phyloP scores from a whole-genome alignment of 2,888 invertebrate genomes.

The Chromoteleia sp. region DNA sequence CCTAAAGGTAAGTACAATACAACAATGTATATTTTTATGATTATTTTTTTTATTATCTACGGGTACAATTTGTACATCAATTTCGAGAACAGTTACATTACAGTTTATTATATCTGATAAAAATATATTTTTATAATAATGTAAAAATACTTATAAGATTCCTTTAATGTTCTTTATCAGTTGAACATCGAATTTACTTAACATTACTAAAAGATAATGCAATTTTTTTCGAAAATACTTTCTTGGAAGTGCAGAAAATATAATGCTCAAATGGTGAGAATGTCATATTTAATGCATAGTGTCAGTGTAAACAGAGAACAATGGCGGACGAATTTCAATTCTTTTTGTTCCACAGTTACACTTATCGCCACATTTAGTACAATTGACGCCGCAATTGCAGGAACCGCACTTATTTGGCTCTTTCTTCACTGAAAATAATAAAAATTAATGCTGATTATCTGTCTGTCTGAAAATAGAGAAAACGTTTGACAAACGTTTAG shows the following conservation, averaged over 20 bases:
- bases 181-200: background rate
- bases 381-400: slow-evolving; percentile 77
- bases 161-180: background rate
- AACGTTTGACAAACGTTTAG: too few species aligned
- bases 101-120: background rate
- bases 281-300: slow-evolving; percentile 76
- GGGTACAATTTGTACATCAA: slow-evolving; percentile 26
- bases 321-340: slow-evolving; percentile 76
- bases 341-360: slow-evolving; percentile 77
- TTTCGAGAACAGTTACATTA: slow-evolving; percentile 7
- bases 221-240: slow-evolving; percentile 10
- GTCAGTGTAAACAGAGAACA: slow-evolving; percentile 80
- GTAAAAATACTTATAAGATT: slow-evolving; percentile 9
- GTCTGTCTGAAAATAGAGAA: too few species aligned
- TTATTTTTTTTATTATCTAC: slow-evolving; percentile 15
- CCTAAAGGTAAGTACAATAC: slow-evolving; percentile 85
- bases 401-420: slow-evolving; percentile 22
- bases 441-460: too few species aligned
- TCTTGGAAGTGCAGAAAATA: too few species aligned
- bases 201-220: background rate
- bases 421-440: slow-evolving; percentile 32
- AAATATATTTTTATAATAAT: background rate
- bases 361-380: slow-evolving; percentile 76
- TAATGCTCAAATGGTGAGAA: too few species aligned
- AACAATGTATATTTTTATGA: background rate